A percentile compares a stretch with the other conserved stretches of the same genome.
These are phyloP conservation scores for Poeciliopsis gracilis DNA, from an alignment of 2,797 vertebrate genomes.

Conservation along the genomic window DNA sequence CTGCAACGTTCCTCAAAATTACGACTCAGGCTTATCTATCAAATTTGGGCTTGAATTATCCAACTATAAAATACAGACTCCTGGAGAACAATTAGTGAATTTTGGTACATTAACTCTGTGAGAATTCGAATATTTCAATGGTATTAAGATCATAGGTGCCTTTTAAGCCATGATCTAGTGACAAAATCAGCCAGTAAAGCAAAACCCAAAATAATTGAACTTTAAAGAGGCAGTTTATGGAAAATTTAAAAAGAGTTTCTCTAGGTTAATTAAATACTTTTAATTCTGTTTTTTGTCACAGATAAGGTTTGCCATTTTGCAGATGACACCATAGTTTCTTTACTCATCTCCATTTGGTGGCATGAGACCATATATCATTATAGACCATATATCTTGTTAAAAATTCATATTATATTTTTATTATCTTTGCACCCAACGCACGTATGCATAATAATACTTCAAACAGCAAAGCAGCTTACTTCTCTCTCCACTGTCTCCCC, in stretches of 20 bases:
- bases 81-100: too few relatives aligned
- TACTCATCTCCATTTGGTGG: not conserved
- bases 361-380: not conserved
- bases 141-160: not conserved
- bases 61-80: not conserved
- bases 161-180: not conserved
- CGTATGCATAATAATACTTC: not conserved
- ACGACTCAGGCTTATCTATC: not conserved
- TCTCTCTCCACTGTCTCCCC: conserved; percentile 93
- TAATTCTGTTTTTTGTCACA: not conserved
- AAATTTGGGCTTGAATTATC: not conserved
- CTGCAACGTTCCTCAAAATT: not conserved
- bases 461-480: conserved; percentile 77
- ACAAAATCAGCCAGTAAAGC: not conserved
- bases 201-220: not conserved
- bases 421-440: not conserved
- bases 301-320: not conserved
- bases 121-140: not conserved
- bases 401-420: not conserved
- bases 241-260: not conserved
- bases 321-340: not conserved
- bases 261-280: not conserved
- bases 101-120: not conserved
- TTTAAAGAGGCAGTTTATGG: not conserved
- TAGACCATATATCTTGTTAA: not conserved